Evolutionary conservation across 2,888 invertebrate species (phyloP).

Genomic region (Drosophila gaucha): DNA sequence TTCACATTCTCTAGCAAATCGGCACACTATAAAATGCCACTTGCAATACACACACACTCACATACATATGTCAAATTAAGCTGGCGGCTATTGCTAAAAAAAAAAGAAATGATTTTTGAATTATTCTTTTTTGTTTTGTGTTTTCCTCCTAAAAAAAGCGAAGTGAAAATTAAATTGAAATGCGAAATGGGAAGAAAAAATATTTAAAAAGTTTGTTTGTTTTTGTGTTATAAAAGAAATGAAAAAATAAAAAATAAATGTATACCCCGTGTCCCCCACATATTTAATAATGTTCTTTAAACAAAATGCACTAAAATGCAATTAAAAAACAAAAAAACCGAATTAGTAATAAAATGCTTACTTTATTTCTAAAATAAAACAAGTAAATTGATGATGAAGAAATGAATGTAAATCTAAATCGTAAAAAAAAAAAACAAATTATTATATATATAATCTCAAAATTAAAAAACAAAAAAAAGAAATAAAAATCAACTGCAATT

Average conservation of each 20-base stretch:
- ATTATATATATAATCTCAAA: conserved; percentile 71
- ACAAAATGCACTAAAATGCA: conserved; percentile 71
- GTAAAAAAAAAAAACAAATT: conserved; percentile 63
- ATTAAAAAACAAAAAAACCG: conserved; percentile 56
- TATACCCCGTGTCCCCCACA: conserved; percentile 46
- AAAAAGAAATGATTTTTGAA: conserved; percentile 15
- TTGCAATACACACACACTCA: conserved; percentile 41
- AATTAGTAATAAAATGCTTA: conserved; percentile 79
- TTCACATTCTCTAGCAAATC: conserved; percentile 45
- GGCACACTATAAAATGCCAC: conserved; percentile 38
- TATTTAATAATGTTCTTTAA: conserved; percentile 74
- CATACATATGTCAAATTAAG: conserved; percentile 54
- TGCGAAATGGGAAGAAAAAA: conserved; percentile 30
- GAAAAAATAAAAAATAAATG: conserved; percentile 35
- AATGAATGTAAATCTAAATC: conserved; percentile 79
- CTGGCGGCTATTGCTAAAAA: conserved; percentile 43
- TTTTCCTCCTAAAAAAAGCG: conserved; percentile 36
- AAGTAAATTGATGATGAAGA: conserved; percentile 74
- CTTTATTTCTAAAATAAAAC: conserved; percentile 81
- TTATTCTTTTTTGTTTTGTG: conserved; percentile 56
- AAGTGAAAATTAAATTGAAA: conserved; percentile 7
- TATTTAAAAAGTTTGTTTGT: conserved; percentile 76
- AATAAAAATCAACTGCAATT: conserved; percentile 55
- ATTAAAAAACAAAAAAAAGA: conserved; percentile 59
- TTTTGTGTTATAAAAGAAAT: conserved; percentile 70